Percentiles rank a stretch among this genome's conserved stretches.
phyloP scores from a whole-genome alignment of 1,140 invertebrate genomes.

The Diabrotica undecimpunctata region DNA sequence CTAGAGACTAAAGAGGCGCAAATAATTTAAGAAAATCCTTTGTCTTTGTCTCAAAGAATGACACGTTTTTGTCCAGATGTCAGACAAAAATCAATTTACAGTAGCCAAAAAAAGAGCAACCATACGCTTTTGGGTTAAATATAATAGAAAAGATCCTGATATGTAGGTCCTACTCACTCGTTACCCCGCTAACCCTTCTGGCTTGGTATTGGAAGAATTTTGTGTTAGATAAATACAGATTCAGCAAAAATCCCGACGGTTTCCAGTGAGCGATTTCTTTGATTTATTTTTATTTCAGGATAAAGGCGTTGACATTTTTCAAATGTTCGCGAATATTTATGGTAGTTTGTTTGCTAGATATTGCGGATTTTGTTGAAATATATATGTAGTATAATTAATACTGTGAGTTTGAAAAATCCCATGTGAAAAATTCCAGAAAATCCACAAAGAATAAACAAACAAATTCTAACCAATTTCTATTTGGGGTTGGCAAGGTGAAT shows the following conservation, averaged over 20 bases:
- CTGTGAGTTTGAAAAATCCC: neutral
- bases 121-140: too few relatives aligned
- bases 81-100: too few relatives aligned
- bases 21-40: too few relatives aligned
- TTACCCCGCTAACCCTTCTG: neutral
- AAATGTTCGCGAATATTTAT: slow-evolving; percentile 12
- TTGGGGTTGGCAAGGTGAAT: too few relatives aligned
- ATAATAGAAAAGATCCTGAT: neutral
- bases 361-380: neutral
- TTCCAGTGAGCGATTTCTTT: slow-evolving; percentile 9
- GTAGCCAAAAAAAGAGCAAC: too few relatives aligned
- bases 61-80: too few relatives aligned
- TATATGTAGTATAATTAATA: slow-evolving; percentile 1
- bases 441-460: neutral
- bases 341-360: slow-evolving; percentile 8
- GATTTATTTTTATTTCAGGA: slow-evolving; percentile 15
- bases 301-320: slow-evolving; percentile 12
- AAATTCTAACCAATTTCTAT: too few relatives aligned
- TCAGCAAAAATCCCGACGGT: slow-evolving; percentile 11
- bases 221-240: slow-evolving; percentile 6
- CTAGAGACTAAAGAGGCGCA: too few relatives aligned
- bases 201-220: neutral
- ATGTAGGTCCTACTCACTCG: neutral
- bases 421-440: neutral
- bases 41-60: too few relatives aligned